Evolutionary conservation across 2,797 vertebrate species (phyloP).

Genomic region (Danio kyathit): DNA sequence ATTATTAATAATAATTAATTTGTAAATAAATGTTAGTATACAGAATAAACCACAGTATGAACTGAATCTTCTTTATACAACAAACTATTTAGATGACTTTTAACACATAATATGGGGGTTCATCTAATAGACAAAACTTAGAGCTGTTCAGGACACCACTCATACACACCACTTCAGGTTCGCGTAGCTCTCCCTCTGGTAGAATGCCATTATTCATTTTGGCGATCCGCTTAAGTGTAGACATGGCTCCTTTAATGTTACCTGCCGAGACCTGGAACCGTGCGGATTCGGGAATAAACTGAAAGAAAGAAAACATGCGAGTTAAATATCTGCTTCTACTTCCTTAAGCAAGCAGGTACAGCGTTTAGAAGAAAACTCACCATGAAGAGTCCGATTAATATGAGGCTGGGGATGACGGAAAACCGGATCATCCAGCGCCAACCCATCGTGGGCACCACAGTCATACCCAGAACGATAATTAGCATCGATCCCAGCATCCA

Average conservation of each 20-base stretch:
- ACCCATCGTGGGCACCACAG: constrained; percentile 86
- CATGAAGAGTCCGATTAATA: constrained; percentile 89
- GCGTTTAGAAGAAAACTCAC: constrained; percentile 67
- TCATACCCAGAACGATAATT: constrained; percentile 89
- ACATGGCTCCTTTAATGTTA: constrained; percentile 77
- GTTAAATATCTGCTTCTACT: neutral
- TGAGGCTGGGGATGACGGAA: constrained; percentile 86
- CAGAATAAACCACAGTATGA: too few relatives aligned
- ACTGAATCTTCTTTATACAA: too few relatives aligned
- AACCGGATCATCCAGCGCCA: constrained; percentile 96
- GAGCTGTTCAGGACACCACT: neutral
- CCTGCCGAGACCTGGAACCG: constrained; percentile 88
- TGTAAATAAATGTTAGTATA: too few relatives aligned
- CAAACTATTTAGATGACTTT: too few relatives aligned
- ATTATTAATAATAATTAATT: too few relatives aligned
- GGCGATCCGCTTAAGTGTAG: constrained; percentile 85
- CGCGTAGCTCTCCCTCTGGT: constrained; percentile 84
- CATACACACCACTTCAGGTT: constrained; percentile 76
- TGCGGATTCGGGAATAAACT: constrained; percentile 94
- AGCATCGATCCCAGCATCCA: constrained; percentile 92
- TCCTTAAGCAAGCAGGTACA: neutral
- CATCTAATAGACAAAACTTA: too few relatives aligned
- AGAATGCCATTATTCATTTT: constrained; percentile 79
- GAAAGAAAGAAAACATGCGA: constrained; percentile 37
- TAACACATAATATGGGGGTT: too few relatives aligned